Conservation (phyloP, 1,140 invertebrate genomes). For the Anastatus disparis region DNA sequence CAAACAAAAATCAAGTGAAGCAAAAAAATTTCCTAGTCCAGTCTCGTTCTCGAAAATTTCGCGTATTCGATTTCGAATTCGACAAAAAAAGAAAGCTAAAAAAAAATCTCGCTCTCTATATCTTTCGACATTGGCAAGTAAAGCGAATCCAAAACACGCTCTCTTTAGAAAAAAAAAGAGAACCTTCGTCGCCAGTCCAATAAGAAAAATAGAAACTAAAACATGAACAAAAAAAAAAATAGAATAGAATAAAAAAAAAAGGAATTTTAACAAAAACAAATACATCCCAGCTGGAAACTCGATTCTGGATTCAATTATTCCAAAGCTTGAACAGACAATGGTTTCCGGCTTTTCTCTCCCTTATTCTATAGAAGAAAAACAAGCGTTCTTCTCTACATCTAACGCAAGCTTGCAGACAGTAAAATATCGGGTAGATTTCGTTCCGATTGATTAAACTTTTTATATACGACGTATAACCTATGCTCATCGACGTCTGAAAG, state of each 20-base stretch:
- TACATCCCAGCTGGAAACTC: neutral
- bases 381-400: conserved; percentile 13
- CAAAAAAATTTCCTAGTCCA: neutral
- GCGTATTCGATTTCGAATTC: neutral
- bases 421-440: conserved; percentile 15
- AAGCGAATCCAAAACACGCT: no score
- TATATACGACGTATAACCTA: conserved; percentile 1
- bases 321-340: conserved; percentile 2
- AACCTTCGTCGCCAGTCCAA: neutral
- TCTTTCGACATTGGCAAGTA: no score
- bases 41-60: neutral
- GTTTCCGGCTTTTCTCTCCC: no score
- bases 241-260: neutral
- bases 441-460: conserved; percentile 33
- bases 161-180: neutral
- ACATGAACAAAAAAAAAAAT: no score
- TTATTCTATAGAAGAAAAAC: conserved; percentile 10
- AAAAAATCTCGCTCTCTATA: no score
- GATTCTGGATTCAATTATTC: conserved; percentile 30
- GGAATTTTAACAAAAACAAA: conserved; percentile 12
- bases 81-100: neutral
- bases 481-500: no score
- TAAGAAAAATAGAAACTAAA: neutral
- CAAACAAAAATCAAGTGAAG: neutral
- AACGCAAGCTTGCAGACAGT: no score